Evolutionary conservation across 2,113 vertebrate species (phyloP), one percentile per base, ranked within the genome.

Genomic region (Rostratula benghalensis): DNA sequence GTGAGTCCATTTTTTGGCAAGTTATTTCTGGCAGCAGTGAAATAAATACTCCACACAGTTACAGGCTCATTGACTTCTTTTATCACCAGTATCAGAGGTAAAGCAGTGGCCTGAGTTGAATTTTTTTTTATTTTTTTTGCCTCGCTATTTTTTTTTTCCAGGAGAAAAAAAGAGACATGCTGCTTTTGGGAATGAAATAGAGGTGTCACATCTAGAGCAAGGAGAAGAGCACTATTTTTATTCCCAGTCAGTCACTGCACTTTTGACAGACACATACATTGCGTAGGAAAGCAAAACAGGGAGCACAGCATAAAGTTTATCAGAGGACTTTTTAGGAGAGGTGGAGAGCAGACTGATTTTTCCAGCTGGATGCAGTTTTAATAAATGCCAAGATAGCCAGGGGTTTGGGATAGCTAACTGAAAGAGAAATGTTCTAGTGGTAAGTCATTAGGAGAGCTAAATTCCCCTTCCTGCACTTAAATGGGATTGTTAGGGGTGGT

Each of bases 101-200:
- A 82, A 69, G 19, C n/a, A n/a, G 53, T 48, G 25, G 20, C 33
- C 23, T 0, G 3, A 33, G 61, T 3, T 33, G 10, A 37, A 10
- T 27, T 39, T 12, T 13, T 14, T 59, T 80, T 28, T 31, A n/a
- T 57, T 56, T 46, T 31, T 46, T 51, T 37, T 41, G 1, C 25
- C 21, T 37, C 0, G 0, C 15, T n/a, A 3, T 74, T 37, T 0
- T 0, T 15, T n/a, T 2, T 74, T 83, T 61, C 48, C 35, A 79
- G 41, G 13, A 79, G 16, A n/a, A 80, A 60, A 53, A 53, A 43
- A 45, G 25, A n/a, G 57, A 16, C 17, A 13, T 13, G 9, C 19
- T 50, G 25, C 46, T 43, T 87, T 41, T 0, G 0, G 8, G 25
- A 74, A 63, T 48, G 37, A 39, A 80, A 39, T 28, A 22, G 31